Evolutionary conservation across 23 tunicate genomes (phyloP).

Genomic region (Trididemnum clinides): DNA sequence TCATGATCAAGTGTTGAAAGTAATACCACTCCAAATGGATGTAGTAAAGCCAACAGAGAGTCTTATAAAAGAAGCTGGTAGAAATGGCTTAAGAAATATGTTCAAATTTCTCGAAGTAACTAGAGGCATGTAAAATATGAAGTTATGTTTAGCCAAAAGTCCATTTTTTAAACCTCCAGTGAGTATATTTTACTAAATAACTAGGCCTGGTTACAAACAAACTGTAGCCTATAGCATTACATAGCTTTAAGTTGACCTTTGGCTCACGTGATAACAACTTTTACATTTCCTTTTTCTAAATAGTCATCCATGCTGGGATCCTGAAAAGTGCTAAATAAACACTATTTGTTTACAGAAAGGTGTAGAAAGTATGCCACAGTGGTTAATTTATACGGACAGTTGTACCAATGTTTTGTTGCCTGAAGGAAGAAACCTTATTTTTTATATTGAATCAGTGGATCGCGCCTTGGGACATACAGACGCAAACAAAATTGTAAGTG

Average conservation of each 20-base stretch:
- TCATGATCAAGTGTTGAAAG: too few species aligned
- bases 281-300: background rate
- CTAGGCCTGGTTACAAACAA: too few species aligned
- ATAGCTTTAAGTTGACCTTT: background rate
- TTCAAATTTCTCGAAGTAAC: too few species aligned
- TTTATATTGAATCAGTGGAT: slow-evolving; percentile 75
- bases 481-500: slow-evolving; percentile 75
- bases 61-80: too few species aligned
- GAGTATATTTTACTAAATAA: too few species aligned
- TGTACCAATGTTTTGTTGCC: slow-evolving; percentile 67
- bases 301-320: background rate
- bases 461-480: slow-evolving; percentile 65
- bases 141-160: too few species aligned
- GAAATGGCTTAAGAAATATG: too few species aligned
- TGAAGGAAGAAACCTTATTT: slow-evolving; percentile 71
- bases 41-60: too few species aligned
- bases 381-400: slow-evolving; percentile 79
- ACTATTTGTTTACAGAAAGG: slow-evolving; percentile 52
- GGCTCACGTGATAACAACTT: background rate
- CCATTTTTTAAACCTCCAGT: too few species aligned
- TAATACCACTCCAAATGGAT: too few species aligned
- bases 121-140: too few species aligned
- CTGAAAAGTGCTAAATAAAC: background rate
- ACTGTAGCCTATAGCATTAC: too few species aligned
- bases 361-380: slow-evolving; percentile 84